A percentile compares a stretch with the other conserved stretches of the same genome.
Evolutionary conservation across 2,797 vertebrate genomes (phyloP).

Genomic region (Acipenser oxyrinchus): DNA sequence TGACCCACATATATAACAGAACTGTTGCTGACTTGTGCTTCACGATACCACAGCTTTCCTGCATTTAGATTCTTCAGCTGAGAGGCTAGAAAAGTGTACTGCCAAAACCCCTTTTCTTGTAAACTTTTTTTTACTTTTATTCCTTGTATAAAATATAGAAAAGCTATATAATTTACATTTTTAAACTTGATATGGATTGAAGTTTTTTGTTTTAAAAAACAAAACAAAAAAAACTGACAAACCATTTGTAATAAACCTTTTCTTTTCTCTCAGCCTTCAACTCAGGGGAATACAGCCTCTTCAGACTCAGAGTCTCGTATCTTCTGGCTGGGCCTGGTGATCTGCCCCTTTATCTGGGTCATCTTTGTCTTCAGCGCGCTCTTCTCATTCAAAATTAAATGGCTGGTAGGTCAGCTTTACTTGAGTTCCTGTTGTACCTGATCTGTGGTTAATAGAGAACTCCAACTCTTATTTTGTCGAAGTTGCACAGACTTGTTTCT

Average conservation of each 20-base stretch:
- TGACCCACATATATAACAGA: neutral
- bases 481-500: neutral
- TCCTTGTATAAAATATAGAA: neutral
- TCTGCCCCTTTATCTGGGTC: constrained; percentile 82
- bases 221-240: neutral
- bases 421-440: neutral
- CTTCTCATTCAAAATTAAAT: constrained; percentile 83
- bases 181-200: neutral
- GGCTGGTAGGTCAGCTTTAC: constrained; percentile 75
- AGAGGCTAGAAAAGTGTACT: neutral
- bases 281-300: constrained; percentile 36
- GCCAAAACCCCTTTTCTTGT: too few species aligned
- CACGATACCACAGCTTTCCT: neutral
- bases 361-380: constrained; percentile 82
- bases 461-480: neutral
- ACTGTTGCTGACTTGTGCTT: neutral
- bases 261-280: constrained; percentile 31
- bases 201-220: neutral
- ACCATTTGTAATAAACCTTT: constrained; percentile 24
- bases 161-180: neutral
- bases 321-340: constrained; percentile 86
- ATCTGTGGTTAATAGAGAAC: neutral
- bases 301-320: constrained; percentile 80
- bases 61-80: neutral
- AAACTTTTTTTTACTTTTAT: neutral